Evolutionary conservation across 2,113 vertebrate species (phyloP), one percentile per base, ranked within the genome.

Genomic region (Proterorhinus semilunaris): DNA sequence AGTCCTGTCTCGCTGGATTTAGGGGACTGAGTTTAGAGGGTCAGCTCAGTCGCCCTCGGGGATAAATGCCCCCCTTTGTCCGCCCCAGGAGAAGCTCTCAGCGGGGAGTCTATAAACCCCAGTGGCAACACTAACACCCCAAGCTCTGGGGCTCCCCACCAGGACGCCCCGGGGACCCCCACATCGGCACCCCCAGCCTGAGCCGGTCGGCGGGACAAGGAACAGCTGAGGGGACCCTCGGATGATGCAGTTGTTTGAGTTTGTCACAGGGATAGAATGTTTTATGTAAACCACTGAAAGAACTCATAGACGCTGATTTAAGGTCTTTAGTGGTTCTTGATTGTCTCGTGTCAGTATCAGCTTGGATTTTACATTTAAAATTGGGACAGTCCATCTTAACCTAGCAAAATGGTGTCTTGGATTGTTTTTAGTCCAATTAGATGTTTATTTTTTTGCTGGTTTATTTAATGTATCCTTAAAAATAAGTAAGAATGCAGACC

Each of bases 51-150:
- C 96, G 96, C 93, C 87, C 86, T 84, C 77, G 78, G 93, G 27
- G 89, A 96, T 99, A 95, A 98, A 98, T 96, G 95, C 85, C 92
- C 77, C 68, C 90, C 88, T 95, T 99, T 99, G 97, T 99, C 86
- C 90, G 91, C 83, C 94, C 92, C 93, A 94, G 95, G 95, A 93
- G 95, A 95, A 90, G 95, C 92, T 94, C 96, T 89, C 97, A 94
- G 96, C 92, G 8, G 97, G 97, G 95, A 91, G 96, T 92, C 94
- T 92, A 90, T 86, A 91, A 95, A 94, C 92, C 89, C 87, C 87
- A 87, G 80, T 86, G 85, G 91, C 90, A 91, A 92, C 91, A 92
- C 89, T 90, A 91, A 91, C 90, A 90, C 88, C 90, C 83, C 76
- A 73, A 83, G 79, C 79, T 84, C 81, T 71, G 79, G 81, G 72